Evolutionary conservation across 1,140 invertebrate genomes (phyloP).

Genomic region (Drosophila pseudoobscura): DNA sequence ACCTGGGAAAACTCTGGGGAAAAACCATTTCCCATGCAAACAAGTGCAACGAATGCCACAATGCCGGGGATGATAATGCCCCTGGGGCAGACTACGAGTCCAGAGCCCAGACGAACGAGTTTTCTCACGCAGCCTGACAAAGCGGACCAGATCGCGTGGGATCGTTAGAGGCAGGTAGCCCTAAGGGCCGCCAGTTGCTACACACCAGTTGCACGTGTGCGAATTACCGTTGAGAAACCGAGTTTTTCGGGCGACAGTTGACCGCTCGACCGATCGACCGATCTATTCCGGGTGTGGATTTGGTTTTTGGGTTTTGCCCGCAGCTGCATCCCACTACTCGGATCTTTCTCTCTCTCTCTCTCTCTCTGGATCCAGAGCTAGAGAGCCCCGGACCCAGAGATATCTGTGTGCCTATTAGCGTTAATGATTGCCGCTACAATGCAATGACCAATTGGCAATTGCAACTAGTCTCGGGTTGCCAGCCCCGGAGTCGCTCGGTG

Average conservation of each 20-base stretch:
- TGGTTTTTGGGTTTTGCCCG: slow-evolving; percentile 37
- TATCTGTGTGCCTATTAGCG: slow-evolving; percentile 65
- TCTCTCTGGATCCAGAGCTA: slow-evolving; percentile 8
- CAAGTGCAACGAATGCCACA: slow-evolving; percentile 69
- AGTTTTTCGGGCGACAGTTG: slow-evolving; percentile 39
- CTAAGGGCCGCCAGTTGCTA: slow-evolving; percentile 24
- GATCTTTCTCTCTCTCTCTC: not conserved
- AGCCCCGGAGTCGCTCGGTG: slow-evolving; percentile 52
- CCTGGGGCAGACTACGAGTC: slow-evolving; percentile 7
- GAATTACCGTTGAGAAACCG: slow-evolving; percentile 42
- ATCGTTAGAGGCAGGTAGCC: slow-evolving; percentile 62
- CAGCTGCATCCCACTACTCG: slow-evolving; percentile 36
- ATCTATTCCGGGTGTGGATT: slow-evolving; percentile 35
- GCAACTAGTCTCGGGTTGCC: slow-evolving; percentile 40
- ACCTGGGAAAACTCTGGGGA: slow-evolving; percentile 45
- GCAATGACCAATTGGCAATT: slow-evolving; percentile 73
- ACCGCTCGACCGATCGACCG: slow-evolving; percentile 1
- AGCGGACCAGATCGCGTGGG: slow-evolving; percentile 13
- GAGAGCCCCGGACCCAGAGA: not conserved
- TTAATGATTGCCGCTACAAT: slow-evolving; percentile 77
- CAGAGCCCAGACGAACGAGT: slow-evolving; percentile 51
- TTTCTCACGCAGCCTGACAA: slow-evolving; percentile 68
- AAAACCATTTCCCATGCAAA: slow-evolving; percentile 74
- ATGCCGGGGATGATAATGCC: slow-evolving; percentile 47
- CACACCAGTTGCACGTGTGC: slow-evolving; percentile 63